A percentile compares a stretch with the other conserved stretches of the same genome.
Evolutionary conservation across 2,113 vertebrate species (phyloP).

Genomic region (Nothoprocta pentlandii): DNA sequence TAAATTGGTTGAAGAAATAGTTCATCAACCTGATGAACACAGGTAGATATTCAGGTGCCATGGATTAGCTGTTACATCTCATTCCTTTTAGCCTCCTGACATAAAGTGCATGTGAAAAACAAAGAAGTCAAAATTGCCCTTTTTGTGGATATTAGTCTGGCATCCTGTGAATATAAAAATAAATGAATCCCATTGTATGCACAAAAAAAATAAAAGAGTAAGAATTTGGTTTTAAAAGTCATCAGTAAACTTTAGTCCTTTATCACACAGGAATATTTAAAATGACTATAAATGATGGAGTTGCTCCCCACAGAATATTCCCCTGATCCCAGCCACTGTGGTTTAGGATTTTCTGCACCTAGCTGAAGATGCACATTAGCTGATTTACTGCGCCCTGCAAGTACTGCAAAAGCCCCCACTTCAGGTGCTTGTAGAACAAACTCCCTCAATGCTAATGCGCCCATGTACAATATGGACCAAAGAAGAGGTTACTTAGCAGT

Average conservation of each 20-base stretch:
- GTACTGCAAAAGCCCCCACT: neutral
- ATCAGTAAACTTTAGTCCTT: neutral
- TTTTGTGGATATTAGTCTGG: neutral
- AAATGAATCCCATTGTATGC: neutral
- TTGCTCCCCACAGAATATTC: neutral
- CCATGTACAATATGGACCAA: neutral
- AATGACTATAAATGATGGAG: neutral
- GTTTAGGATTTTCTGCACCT: neutral
- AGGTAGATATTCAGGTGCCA: neutral
- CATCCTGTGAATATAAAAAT: neutral
- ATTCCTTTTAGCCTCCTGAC: neutral
- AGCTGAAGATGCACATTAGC: neutral
- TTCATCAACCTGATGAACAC: neutral
- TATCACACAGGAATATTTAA: neutral
- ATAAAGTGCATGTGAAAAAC: neutral
- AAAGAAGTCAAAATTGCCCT: neutral
- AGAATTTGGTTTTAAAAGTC: neutral
- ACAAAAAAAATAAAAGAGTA: neutral
- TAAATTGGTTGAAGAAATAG: neutral
- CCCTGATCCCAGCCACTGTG: accelerated
- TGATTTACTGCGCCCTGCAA: neutral
- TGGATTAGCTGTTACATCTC: neutral
- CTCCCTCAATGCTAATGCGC: neutral
- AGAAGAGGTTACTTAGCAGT: neutral
- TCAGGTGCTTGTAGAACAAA: neutral